Base-by-base conservation (phyloP, 2,888 invertebrate genomes). In the Drosophila mimica region DNA sequence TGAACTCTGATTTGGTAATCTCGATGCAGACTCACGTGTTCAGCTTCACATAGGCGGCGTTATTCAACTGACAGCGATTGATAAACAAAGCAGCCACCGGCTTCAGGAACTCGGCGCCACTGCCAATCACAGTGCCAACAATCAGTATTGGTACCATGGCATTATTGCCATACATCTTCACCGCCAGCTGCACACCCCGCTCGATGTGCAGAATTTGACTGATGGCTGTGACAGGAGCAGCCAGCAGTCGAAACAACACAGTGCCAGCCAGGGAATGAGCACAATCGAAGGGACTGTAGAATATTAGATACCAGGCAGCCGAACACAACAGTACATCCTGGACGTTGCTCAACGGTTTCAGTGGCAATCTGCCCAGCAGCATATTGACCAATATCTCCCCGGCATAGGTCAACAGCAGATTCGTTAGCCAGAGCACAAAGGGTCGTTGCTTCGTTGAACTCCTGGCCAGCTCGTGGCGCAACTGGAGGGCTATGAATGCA, bases 41-140 rank as follows among this genome's bases (percentile, higher is more conserved):
- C 46, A 89, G 56, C 67, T 83, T 87, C 28, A 87, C 69, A 64
- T 74, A 67, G 13, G 82, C 80, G n/a, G 60, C 49, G n/a, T 77
- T 75, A 8, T 73, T 76, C 51, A 63, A 31, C 40, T 82, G 87
- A 25, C 87, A 87, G 28, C 83, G 72, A 52, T 89, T 87, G 62
- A 87, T 80, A 0, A 87, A 40, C 11, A 87, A 67, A 0, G 78
- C 77, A 0, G 78, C 83, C 17, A 87, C 61, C 3, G 87, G 87
- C 43, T 83, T 89, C 0, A 87, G 70, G 4, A 87, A 67, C 43
- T 89, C 87, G 2, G 88, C 89, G 1, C 87, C 89, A 20, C 87
- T 87, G 17, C 87, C 87, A 56, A 83, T 74, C 4, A 83, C 76
- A 4, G 87, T 85, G 63, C 89, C 89, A 8, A 89, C 52, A 7